Base-by-base conservation (phyloP, 2,888 invertebrate genomes). In the Dione vanillae region DNA sequence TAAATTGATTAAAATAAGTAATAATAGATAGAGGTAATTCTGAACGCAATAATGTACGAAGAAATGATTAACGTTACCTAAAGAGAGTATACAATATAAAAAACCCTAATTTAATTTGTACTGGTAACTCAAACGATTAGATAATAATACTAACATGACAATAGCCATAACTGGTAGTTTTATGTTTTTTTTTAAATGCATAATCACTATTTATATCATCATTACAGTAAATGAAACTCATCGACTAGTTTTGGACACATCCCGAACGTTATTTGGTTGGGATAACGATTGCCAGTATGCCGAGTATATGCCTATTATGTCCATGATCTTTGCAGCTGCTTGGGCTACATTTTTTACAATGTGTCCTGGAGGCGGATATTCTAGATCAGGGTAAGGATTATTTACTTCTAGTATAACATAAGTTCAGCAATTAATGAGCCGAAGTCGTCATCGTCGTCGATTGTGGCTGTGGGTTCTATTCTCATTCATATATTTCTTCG, bases 311-410 rank as follows among this genome's bases (percentile, higher is more conserved):
- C 92, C 93, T 5, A 81, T 93, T 10, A 75, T 92, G 79, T 90
- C 92, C 0, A 85, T 88, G 16, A 83, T 91, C 62, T 84, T 89
- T 71, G 91, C 91, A 0, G 80, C 83, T 1, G 82, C 89, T 3
- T 93, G 93, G 93, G 77, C 86, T 14, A 88, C 88, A 0, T 75
- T 93, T 76, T 93, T 92, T 79, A 88, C 87, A 37, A 91, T 92
- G 89, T 93, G 93, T 58, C 87, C 92, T 0, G 85, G 89, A 0
- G 92, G 93, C 0, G 93, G 92, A 14, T 83, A 82, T 11, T 79
- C 83, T 1, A 83, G 88, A 75, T 80, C 86, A 19, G 92, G 92
- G 92, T 93, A 77, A 45, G 12, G 16, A 51, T 12, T 20, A 16
- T 11, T 27, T 43, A 0, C 8, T 12, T 2, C 3, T 10, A 47